A percentile compares a stretch with the other conserved stretches of the same genome.
Conservation (phyloP, 2,888 invertebrate genomes). For the Oligia latruncula region DNA sequence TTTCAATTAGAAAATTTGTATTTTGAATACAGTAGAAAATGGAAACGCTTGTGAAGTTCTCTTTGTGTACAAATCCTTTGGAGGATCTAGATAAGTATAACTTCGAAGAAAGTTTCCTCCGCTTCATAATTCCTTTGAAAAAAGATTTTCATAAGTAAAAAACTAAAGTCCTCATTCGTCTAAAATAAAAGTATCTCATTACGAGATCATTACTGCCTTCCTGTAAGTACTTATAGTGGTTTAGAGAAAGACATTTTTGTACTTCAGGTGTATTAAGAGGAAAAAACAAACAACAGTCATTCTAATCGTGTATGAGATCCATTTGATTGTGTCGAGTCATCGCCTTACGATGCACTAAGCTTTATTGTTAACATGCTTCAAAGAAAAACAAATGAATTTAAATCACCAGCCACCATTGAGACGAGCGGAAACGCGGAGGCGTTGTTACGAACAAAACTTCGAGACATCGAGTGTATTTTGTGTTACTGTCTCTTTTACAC, state of each 20-base stretch:
- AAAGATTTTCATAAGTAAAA: slow-evolving; percentile 3
- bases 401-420: slow-evolving; percentile 69
- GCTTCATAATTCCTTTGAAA: slow-evolving; percentile 32
- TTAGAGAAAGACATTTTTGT: slow-evolving; percentile 22
- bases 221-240: slow-evolving; percentile 4
- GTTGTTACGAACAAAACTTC: slow-evolving; percentile 68
- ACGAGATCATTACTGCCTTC: slow-evolving; percentile 2
- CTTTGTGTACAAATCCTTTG: slow-evolving; percentile 46
- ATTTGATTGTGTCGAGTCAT: slow-evolving; percentile 78
- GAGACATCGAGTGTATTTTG: slow-evolving; percentile 58
- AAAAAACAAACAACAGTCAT: slow-evolving; percentile 81
- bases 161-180: slow-evolving; percentile 11
- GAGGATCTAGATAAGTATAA: slow-evolving; percentile 26
- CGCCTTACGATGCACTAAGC: slow-evolving; percentile 75
- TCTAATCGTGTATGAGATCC: slow-evolving; percentile 80
- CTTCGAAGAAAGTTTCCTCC: slow-evolving; percentile 31
- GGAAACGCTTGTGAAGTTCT: slow-evolving; percentile 42
- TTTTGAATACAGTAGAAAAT: slow-evolving; percentile 43
- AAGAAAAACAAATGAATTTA: slow-evolving; percentile 76
- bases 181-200: slow-evolving; percentile 23
- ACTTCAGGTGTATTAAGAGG: slow-evolving; percentile 51
- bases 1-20: slow-evolving; percentile 58
- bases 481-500: slow-evolving; percentile 60
- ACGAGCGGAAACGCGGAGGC: slow-evolving; percentile 70
- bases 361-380: slow-evolving; percentile 77